Base-by-base conservation (phyloP, 2,888 invertebrate species). In the Megastigmus dorsalis region DNA sequence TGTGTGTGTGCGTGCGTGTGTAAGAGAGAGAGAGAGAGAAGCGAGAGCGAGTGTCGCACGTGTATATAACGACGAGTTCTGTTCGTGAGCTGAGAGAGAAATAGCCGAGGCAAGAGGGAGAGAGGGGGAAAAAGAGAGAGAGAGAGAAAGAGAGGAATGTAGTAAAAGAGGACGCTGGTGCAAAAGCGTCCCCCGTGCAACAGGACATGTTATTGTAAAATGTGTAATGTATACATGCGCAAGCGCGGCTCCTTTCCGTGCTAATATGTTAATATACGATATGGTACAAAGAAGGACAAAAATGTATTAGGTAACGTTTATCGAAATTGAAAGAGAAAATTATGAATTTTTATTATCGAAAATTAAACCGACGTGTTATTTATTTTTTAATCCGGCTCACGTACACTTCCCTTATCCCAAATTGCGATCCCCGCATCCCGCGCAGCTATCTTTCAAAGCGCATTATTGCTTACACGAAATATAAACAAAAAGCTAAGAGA, bases 341-440 rank as follows among this genome's bases (percentile, higher is more conserved):
- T 85, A 86, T 85, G 86, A 86, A 86, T 87, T 86, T 86, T 86
- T 86, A 86, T 84, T 85, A 85, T 83, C 81, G 77, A 84, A 84
- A 76, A 69, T 26, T 5, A 15, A 63, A 18, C 0, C 7, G 36
- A 7, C n/a, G 59, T 50, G 23, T 68, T 57, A n/a, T 74, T 59
- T 54, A 0, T 62, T 28, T 30, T 6, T 48, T n/a, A 3, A 10
- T 23, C 30, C 23, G 38, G n/a, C n/a, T n/a, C n/a, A n/a, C n/a
- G n/a, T n/a, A n/a, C n/a, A n/a, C n/a, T n/a, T n/a, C n/a, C n/a
- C n/a, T n/a, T n/a, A n/a, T n/a, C n/a, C n/a, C n/a, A n/a, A n/a
- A n/a, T n/a, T n/a, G n/a, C n/a, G n/a, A n/a, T n/a, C n/a, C n/a
- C n/a, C n/a, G n/a, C n/a, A n/a, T n/a, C n/a, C n/a, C n/a, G n/a